Evolutionary conservation across 2,797 vertebrate genomes (phyloP).

Genomic region (Chrysolophus pictus): DNA sequence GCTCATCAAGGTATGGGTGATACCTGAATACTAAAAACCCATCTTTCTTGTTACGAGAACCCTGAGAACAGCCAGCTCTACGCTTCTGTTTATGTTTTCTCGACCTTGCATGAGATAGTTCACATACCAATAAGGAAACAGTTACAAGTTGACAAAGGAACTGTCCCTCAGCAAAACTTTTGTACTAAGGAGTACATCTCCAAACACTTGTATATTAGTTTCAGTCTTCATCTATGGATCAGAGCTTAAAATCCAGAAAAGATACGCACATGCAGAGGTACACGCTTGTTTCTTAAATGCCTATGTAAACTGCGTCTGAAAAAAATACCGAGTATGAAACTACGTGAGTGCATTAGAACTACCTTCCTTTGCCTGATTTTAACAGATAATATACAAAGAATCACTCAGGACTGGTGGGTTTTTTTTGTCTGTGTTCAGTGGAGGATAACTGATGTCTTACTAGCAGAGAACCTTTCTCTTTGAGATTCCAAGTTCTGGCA

Average conservation of each 20-base stretch:
- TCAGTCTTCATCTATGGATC: not conserved
- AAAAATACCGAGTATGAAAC: not conserved
- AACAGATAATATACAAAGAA: not conserved
- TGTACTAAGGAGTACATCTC: not conserved
- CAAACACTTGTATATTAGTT: not conserved
- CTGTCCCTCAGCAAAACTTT: not conserved
- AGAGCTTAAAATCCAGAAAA: not conserved
- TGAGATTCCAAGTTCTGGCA: not conserved
- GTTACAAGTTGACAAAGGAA: not conserved
- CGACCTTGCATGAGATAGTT: not conserved
- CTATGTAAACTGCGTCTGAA: not conserved
- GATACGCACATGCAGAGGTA: rapidly evolving
- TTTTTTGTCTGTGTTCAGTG: not conserved
- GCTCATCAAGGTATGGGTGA: not conserved
- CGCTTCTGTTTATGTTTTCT: not conserved
- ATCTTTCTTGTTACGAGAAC: not conserved
- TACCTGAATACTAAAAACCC: not conserved
- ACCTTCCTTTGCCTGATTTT: not conserved
- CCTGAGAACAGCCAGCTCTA: not conserved
- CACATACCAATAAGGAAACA: not conserved
- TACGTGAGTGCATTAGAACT: not conserved
- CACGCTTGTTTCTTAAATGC: not conserved
- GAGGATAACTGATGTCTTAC: not conserved
- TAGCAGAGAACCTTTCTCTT: not conserved
- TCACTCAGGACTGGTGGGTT: not conserved